Percentiles rank a stretch among this genome's conserved stretches.
phyloP scores from a whole-genome alignment of 2,797 vertebrate genomes.

The Trachurus trachurus region DNA sequence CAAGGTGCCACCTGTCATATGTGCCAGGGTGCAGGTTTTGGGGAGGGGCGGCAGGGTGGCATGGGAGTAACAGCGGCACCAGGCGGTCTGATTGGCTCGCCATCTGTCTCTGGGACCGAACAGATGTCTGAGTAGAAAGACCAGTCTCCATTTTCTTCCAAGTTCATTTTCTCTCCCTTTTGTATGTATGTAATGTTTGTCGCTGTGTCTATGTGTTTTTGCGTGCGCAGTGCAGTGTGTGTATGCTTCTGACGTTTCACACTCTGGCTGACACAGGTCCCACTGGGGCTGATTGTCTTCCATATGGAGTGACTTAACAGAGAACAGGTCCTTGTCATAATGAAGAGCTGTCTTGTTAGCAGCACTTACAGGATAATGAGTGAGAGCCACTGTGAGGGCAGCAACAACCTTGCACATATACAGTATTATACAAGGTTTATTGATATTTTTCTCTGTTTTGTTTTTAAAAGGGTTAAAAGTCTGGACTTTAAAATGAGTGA shows the following conservation, averaged over 20 bases:
- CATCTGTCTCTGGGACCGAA: conserved; percentile 80
- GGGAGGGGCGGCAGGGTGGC: conserved; percentile 57
- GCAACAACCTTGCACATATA: conserved; percentile 2
- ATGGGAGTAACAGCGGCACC: conserved; percentile 60
- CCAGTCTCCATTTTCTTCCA: conserved; percentile 47
- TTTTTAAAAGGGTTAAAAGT: background rate
- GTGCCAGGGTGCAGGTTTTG: conserved; percentile 63
- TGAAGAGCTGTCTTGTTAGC: conserved; percentile 72
- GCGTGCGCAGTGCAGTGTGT: background rate
- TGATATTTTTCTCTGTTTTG: background rate
- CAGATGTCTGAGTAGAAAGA: conserved; percentile 79
- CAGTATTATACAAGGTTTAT: background rate
- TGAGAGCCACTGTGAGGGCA: background rate
- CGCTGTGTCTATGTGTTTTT: background rate
- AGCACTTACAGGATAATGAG: conserved; percentile 16
- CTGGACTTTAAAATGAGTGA: background rate
- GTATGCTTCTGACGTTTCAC: conserved; percentile 49
- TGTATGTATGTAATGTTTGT: conserved; percentile 12
- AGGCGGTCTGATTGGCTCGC: conserved; percentile 77
- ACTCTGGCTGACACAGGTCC: conserved; percentile 69
- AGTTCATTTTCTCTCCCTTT: conserved; percentile 52
- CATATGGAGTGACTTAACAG: conserved; percentile 69
- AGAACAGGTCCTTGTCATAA: conserved; percentile 62
- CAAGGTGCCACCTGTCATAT: conserved; percentile 69
- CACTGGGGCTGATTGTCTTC: conserved; percentile 58